Percentiles rank a stretch among this genome's conserved stretches.
Conservation (phyloP, 1,140 invertebrate species). For the Saxidomus purpurata region DNA sequence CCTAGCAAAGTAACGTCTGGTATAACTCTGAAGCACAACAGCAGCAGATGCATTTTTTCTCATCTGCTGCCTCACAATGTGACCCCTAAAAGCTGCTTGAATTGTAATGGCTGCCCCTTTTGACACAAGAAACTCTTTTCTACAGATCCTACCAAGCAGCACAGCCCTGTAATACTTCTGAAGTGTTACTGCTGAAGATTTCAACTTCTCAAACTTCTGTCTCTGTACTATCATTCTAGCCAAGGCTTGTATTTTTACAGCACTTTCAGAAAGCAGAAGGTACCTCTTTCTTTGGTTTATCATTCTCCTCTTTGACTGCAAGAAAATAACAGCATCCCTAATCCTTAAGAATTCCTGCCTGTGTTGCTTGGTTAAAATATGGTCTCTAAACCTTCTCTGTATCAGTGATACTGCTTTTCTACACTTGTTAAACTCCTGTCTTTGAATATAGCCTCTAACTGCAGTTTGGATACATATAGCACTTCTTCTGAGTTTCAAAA, state of each 20-base stretch:
- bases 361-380: not conserved
- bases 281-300: conserved; percentile 21
- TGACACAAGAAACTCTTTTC: conserved; percentile 15
- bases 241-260: conserved; percentile 1
- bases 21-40: conserved; percentile 57
- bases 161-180: conserved; percentile 50
- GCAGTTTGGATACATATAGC: conserved; percentile 72
- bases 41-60: conserved; percentile 40
- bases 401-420: conserved; percentile 62
- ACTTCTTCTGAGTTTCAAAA: conserved; percentile 48
- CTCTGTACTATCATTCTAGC: conserved; percentile 33
- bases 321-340: conserved; percentile 65
- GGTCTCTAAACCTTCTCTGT: conserved; percentile 55
- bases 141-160: not conserved
- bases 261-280: not conserved
- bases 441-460: not conserved
- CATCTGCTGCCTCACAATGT: conserved; percentile 28
- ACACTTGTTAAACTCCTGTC: conserved; percentile 38
- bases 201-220: conserved; percentile 45
- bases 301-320: conserved; percentile 67
- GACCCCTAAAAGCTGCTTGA: conserved; percentile 63
- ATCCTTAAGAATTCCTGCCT: conserved; percentile 22
- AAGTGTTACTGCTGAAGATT: conserved; percentile 65
- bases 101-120: conserved; percentile 61
- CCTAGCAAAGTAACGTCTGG: conserved; percentile 10